phyloP scores from a whole-genome alignment of 64 coral and sea anemone species.

The Dendronephthya gigantea region DNA sequence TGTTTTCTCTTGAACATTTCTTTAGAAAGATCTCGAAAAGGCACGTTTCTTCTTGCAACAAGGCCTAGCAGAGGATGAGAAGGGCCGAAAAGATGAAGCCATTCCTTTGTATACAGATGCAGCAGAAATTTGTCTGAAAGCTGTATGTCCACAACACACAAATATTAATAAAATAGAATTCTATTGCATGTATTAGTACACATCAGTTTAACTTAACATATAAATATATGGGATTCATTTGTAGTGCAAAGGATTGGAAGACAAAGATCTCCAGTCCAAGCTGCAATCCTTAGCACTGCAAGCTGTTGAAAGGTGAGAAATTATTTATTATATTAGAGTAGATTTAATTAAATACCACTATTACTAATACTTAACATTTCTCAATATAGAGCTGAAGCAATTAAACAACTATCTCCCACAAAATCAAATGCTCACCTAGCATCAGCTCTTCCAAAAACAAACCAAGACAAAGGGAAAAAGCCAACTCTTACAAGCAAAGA shows the following conservation, averaged over 20 bases:
- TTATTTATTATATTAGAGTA: too few relatives aligned
- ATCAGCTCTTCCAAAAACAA: background rate
- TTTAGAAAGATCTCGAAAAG: constrained; percentile 73
- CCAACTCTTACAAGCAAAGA: constrained; percentile 38
- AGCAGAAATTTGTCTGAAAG: constrained; percentile 68
- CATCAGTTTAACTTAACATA: too few relatives aligned
- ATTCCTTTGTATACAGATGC: constrained; percentile 79
- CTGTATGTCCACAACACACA: constrained; percentile 58
- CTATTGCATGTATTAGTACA: background rate
- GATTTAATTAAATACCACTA: too few relatives aligned
- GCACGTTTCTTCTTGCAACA: constrained; percentile 82
- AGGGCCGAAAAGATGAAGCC: constrained; percentile 49
- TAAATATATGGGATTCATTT: background rate
- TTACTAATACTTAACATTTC: too few relatives aligned
- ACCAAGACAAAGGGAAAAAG: constrained; percentile 18
- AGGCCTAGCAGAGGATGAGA: constrained; percentile 87
- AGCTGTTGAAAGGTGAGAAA: constrained; percentile 96
- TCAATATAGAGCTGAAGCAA: constrained; percentile 52
- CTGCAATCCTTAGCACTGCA: constrained; percentile 66
- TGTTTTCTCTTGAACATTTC: background rate
- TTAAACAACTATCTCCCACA: background rate
- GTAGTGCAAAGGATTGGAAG: constrained; percentile 59
- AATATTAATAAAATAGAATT: too few relatives aligned
- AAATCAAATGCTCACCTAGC: background rate
- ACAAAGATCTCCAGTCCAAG: constrained; percentile 59